These are phyloP conservation scores for Gnathonemus longibarbis DNA, from an alignment of 2,113 vertebrate genomes.

Conservation along the genomic window DNA sequence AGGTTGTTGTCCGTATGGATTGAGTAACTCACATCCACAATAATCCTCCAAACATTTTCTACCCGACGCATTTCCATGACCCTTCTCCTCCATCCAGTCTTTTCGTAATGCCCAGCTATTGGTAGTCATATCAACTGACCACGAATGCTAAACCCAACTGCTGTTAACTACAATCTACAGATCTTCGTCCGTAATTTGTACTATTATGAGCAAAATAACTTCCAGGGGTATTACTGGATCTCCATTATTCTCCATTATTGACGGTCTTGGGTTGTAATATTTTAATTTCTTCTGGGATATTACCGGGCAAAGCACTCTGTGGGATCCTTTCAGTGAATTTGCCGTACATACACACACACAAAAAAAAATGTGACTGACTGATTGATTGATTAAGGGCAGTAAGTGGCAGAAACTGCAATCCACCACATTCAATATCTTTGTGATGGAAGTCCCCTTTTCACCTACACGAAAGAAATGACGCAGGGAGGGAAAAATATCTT, in stretches of 20 bases:
- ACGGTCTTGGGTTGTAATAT: background rate
- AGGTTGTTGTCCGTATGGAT: conserved; percentile 25
- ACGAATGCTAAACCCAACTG: background rate
- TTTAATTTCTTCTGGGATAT: background rate
- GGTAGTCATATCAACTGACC: background rate
- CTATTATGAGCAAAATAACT: background rate
- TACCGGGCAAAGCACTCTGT: background rate
- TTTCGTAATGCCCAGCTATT: background rate
- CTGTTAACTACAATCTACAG: background rate
- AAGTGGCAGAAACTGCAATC: background rate
- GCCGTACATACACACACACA: background rate
- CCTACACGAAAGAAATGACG: conserved; percentile 21
- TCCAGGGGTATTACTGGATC: background rate
- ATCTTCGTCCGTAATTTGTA: background rate
- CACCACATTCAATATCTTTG: background rate
- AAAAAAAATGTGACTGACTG: background rate
- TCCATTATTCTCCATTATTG: background rate
- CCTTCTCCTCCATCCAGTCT: background rate
- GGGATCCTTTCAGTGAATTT: background rate
- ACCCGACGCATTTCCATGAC: background rate
- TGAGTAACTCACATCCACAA: background rate
- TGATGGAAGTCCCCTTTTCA: conserved; percentile 19
- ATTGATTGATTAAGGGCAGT: background rate
- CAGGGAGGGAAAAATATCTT: conserved; percentile 12
- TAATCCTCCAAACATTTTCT: background rate